Conservation (phyloP, 2,113 vertebrate species). For the Ia io region DNA sequence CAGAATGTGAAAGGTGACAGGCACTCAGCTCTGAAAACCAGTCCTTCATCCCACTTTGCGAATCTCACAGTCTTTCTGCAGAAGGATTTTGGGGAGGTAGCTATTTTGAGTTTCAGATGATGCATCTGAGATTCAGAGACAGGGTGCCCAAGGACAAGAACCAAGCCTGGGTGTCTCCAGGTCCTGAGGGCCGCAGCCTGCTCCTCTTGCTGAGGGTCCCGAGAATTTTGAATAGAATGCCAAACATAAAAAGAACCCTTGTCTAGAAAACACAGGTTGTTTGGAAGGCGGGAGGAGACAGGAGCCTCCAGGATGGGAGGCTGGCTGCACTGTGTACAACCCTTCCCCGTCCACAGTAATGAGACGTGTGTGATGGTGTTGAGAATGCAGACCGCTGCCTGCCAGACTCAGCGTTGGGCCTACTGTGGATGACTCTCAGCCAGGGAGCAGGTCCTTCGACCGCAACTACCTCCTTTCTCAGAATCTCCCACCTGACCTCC, state of each 20-base stretch:
- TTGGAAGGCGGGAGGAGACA: not conserved
- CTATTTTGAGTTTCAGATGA: not conserved
- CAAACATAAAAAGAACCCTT: not conserved
- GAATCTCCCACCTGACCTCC: not conserved
- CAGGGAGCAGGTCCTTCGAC: accelerated
- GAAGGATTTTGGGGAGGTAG: not conserved
- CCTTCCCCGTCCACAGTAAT: not conserved
- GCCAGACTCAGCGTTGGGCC: not conserved
- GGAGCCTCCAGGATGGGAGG: not conserved
- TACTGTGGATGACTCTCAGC: not conserved
- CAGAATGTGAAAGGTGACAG: not conserved
- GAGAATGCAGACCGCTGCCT: not conserved
- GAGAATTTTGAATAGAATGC: not conserved
- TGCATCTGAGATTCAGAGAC: not conserved
- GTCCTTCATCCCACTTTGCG: not conserved
- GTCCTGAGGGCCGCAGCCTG: accelerated
- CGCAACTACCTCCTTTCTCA: accelerated
- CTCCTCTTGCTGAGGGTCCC: not conserved
- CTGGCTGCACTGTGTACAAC: not conserved
- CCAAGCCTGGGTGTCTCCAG: not conserved
- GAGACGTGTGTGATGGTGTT: not conserved
- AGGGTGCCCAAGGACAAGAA: not conserved
- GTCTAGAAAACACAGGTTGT: not conserved
- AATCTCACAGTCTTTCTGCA: not conserved
- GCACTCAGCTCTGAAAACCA: not conserved